Evolutionary conservation across 2,888 invertebrate genomes (phyloP).

Genomic region (Cephus pygmeus): DNA sequence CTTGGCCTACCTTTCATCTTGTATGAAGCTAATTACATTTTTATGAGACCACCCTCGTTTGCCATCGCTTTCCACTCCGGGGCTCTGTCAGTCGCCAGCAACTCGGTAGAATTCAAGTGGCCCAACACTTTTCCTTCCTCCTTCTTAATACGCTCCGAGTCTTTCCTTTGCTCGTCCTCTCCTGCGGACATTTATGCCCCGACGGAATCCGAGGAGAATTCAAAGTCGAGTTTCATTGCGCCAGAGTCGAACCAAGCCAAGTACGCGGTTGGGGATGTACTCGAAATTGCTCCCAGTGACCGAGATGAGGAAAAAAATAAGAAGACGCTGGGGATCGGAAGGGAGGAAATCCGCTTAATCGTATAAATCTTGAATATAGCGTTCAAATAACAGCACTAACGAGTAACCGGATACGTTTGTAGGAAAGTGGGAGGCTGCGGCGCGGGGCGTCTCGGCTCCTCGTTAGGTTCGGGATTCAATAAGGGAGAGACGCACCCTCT

Average conservation of each 20-base stretch:
- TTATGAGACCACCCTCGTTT: constrained; percentile 41
- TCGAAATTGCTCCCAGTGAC: neutral
- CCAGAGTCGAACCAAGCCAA: neutral
- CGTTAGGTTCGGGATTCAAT: constrained; percentile 52
- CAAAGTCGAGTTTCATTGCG: neutral
- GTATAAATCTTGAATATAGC: constrained; percentile 44
- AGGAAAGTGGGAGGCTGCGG: constrained; percentile 3
- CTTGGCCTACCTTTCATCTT: constrained; percentile 48
- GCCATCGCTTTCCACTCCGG: constrained; percentile 7
- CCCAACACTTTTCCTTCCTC: constrained; percentile 25
- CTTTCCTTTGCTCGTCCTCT: too few species aligned
- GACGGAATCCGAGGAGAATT: neutral
- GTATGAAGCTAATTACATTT: constrained; percentile 55
- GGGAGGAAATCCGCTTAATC: constrained; percentile 39
- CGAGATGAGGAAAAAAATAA: neutral
- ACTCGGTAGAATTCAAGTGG: constrained; percentile 27
- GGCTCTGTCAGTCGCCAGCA: constrained; percentile 24
- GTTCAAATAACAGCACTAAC: constrained; percentile 33
- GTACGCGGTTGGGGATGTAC: neutral
- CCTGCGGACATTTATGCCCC: neutral
- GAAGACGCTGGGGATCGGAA: constrained; percentile 29
- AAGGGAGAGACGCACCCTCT: constrained; percentile 22
- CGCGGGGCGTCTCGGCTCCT: constrained; percentile 38
- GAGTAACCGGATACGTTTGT: constrained; percentile 47
- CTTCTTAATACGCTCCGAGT: neutral